Base-by-base conservation (phyloP, 2,113 vertebrate genomes). In the Verasper variegatus region DNA sequence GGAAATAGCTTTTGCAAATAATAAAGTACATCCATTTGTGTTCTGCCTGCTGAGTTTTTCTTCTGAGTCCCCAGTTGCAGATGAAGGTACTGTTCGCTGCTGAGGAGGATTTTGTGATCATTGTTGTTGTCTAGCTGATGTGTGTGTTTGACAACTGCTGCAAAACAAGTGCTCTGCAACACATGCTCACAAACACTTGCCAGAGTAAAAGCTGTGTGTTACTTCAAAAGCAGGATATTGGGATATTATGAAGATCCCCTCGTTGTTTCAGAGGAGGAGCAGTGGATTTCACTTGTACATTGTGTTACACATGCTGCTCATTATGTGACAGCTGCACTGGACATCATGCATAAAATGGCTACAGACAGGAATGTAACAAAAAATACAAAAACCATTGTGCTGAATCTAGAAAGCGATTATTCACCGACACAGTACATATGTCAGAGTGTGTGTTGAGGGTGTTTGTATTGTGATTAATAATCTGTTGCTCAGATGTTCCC, bases 1-100 rank as follows among this genome's bases (percentile, higher is more conserved):
- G 40, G 49, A 37, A 60, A 68, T 2, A 3, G 17, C 21, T 8
- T 81, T 63, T 57, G 47, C 37, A 60, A 61, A 54, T 45, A 70
- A 66, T 47, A 40, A 76, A 65, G 14, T 21, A 12, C 71, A 83
- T 49, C 11, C 23, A 31, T 75, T 82, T 66, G 55, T 61, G 47
- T 84, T 77, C 66, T 20, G 17, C 45, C 27, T 35, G 61, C 71
- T 42, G 62, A 61, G 1, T n/a, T n/a, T n/a, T 5, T 18, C 66
- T 65, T 79, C 26, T 68, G n/a, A 83, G 62, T 7, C 62, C 76
- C 65, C 58, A 13, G 80, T 76, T 74, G 65, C 63, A 70, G 89
- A 85, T 27, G 85, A 89, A 90, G 88, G 88, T 89, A 82, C 13
- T 18, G 13, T 51, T 13, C 37, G 42, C 11, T 47, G 54, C 63